Evolutionary conservation across 2,113 vertebrate species (phyloP), one percentile per base, ranked within the genome.

Genomic region (Vulpes vulpes): DNA sequence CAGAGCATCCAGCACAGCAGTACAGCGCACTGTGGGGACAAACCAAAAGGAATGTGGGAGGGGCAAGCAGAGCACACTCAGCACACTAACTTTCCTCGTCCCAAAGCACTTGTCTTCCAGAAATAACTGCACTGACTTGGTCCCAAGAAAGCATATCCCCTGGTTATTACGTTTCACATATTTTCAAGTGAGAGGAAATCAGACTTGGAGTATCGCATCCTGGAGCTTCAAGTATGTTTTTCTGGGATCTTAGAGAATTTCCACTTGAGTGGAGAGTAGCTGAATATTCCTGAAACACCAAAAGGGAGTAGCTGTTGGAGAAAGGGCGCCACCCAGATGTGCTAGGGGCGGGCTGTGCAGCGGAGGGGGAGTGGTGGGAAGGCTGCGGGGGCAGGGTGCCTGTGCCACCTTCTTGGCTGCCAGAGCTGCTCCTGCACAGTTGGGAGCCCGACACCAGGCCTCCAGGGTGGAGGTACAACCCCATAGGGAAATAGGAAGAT

Each of bases 21-120:
- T 43, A 43, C 43, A 7, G 43, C 43, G 1, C 43, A 8, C 43
- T 43, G 43, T 23, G 57, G 65, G 38, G 22, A 51, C 25, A 73
- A n/a, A 20, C 7, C 11, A 10, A 87, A 16, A 30, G 76, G 6
- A 62, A 30, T 5, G 17, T 25, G 16, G 57, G 20, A 38, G 15
- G 35, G 27, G 5, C 3, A 3, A 32, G 38, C 10, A 4, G 27
- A 53, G 10, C 7, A 15, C 1, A 6, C 30, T 11, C 1, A 1
- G 19, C 30, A 27, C 22, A 38, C 43, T 14, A 5, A 55, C 32
- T 69, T 30, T 12, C 30, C 69, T 76, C 6, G 0, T 5, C 57
- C 22, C 5, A 0, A 12, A 67, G 57, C 11, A 15, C 64, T 30
- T 22, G 53, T 14, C 73, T 38, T 57, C 49, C 43, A 3, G 4